A percentile compares a stretch with the other conserved stretches of the same genome.
Evolutionary conservation across 2,797 vertebrate species (phyloP).

Genomic region (Sternotherus odoratus): DNA sequence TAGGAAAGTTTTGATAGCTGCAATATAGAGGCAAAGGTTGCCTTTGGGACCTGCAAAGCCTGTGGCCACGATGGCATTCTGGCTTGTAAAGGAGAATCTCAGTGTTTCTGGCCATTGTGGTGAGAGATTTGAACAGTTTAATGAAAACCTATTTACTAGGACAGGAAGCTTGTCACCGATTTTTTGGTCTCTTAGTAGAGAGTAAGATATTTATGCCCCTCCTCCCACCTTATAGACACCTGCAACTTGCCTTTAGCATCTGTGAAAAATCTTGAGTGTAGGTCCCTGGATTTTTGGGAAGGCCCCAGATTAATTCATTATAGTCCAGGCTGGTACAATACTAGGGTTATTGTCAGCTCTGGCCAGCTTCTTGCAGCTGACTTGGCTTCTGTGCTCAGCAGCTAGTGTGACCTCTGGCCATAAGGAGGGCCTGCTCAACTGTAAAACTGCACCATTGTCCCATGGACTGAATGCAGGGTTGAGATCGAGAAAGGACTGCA

Average conservation of each 20-base stretch:
- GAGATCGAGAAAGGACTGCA: neutral
- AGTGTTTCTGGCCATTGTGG: neutral
- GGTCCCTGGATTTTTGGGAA: neutral
- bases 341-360: neutral
- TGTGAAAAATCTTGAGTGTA: neutral
- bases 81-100: neutral
- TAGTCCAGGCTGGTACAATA: neutral
- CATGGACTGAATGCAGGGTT: neutral
- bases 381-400: neutral
- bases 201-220: neutral
- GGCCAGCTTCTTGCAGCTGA: neutral
- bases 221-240: neutral
- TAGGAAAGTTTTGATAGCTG: neutral
- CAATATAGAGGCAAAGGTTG: neutral
- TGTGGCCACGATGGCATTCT: no score
- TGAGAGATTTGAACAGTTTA: neutral
- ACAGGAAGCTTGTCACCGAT: neutral
- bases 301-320: neutral
- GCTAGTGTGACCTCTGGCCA: neutral
- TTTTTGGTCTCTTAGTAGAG: neutral
- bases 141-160: neutral
- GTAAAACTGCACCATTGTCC: neutral
- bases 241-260: neutral
- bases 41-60: neutral
- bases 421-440: neutral